Percentiles rank a stretch among this genome's conserved stretches.
Conservation (phyloP, 2,797 vertebrate species). For the Erethizon dorsatum region DNA sequence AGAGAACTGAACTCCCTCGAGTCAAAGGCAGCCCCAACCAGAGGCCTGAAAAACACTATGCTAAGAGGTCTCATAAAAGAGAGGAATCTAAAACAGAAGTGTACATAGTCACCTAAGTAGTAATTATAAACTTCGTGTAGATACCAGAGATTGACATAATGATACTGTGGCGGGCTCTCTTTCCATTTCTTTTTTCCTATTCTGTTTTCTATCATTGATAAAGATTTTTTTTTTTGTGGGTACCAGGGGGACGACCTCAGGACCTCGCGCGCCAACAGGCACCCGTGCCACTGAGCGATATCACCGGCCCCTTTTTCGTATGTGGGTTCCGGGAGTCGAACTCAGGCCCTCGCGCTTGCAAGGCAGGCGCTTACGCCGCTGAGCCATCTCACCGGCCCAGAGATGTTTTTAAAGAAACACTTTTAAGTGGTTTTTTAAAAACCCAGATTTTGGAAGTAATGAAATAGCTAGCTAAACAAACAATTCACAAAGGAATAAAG, state of each 20-base stretch:
- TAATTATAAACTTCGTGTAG: background rate
- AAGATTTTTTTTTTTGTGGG: conserved; percentile 12
- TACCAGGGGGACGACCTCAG: no score
- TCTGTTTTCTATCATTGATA: conserved; percentile 46
- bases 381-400: no score
- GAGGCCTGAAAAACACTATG: background rate
- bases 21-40: background rate
- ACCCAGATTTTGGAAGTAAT: conserved; percentile 27
- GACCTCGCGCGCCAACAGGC: no score
- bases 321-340: no score
- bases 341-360: no score
- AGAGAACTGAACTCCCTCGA: conserved; percentile 13
- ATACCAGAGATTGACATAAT: background rate
- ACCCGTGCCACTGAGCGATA: no score
- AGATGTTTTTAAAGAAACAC: conserved; percentile 33
- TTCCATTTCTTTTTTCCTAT: conserved; percentile 7
- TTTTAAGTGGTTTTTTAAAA: conserved; percentile 23
- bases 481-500: conserved; percentile 10
- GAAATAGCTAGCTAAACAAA: conserved; percentile 35
- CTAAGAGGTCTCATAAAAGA: background rate
- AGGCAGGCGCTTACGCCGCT: no score
- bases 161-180: background rate
- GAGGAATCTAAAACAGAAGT: background rate
- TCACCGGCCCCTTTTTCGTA: no score
- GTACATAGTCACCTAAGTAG: background rate